phyloP scores from a whole-genome alignment of 2,888 invertebrate species.

The Drosophila imparisetae region DNA sequence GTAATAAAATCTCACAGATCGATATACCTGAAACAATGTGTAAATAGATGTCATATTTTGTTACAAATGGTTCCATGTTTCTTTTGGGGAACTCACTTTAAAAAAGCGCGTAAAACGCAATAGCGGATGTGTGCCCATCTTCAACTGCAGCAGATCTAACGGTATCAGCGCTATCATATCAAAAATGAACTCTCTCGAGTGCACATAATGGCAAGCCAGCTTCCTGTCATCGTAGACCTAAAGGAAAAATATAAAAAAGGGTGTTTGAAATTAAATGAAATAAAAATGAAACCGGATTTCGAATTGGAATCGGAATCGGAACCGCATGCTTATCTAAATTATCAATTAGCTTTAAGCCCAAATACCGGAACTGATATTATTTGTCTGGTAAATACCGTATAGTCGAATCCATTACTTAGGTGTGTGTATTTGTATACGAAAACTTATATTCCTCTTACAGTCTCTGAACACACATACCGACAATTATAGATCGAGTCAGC shows the following conservation, averaged over 20 bases:
- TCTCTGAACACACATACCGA: background rate
- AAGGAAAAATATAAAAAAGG: background rate
- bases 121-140: slow-evolving; percentile 93
- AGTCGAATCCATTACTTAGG: background rate
- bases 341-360: background rate
- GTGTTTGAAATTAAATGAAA: background rate
- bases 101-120: slow-evolving; percentile 94
- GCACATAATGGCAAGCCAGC: slow-evolving; percentile 94
- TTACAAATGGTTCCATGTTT: background rate
- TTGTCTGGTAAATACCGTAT: background rate
- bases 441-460: background rate
- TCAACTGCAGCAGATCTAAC: slow-evolving; percentile 93
- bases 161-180: slow-evolving; percentile 94
- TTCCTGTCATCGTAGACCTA: slow-evolving; percentile 95
- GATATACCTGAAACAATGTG: slow-evolving; percentile 88
- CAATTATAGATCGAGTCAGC: background rate
- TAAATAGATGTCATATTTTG: background rate
- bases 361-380: background rate
- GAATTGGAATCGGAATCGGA: background rate
- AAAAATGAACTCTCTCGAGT: slow-evolving; percentile 92
- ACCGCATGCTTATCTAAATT: background rate
- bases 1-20: slow-evolving; percentile 96
- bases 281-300: background rate
- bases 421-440: background rate
- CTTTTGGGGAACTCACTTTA: slow-evolving; percentile 86